Conservation (phyloP, 2,888 invertebrate genomes). For the Drosophila eohydei region DNA sequence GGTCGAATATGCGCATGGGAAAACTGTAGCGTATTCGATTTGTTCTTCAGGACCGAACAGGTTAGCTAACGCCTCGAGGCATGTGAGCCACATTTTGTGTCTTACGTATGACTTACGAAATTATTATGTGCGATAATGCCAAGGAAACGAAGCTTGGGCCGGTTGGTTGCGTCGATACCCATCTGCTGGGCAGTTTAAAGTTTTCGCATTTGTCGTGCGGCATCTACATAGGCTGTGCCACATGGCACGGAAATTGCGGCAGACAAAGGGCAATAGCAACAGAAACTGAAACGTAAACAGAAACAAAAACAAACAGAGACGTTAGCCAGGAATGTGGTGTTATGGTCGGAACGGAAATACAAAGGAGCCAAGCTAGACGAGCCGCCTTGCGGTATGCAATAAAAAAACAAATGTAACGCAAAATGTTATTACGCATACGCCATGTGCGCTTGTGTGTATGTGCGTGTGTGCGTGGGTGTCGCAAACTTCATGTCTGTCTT, state of each 20-base stretch:
- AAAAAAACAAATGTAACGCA: constrained; percentile 80
- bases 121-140: constrained; percentile 73
- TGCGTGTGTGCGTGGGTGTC: constrained; percentile 8
- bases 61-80: constrained; percentile 10
- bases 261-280: constrained; percentile 48
- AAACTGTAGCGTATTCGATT: constrained; percentile 8
- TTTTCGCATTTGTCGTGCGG: constrained; percentile 72
- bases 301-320: constrained; percentile 21
- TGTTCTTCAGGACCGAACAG: background rate
- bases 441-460: constrained; percentile 50
- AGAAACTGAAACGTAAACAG: constrained; percentile 5
- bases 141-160: constrained; percentile 37
- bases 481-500: constrained; percentile 56
- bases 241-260: constrained; percentile 70
- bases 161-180: constrained; percentile 27
- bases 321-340: constrained; percentile 39
- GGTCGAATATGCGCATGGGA: background rate
- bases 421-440: constrained; percentile 78
- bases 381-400: constrained; percentile 78
- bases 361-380: constrained; percentile 33
- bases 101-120: constrained; percentile 56
- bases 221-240: constrained; percentile 70
- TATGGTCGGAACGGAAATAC: constrained; percentile 37
- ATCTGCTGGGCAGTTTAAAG: constrained; percentile 74
- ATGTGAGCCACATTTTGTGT: constrained; percentile 28